Percentiles rank a stretch among this genome's conserved stretches.
These are phyloP conservation scores for Cassiopea andromeda DNA, from an alignment of 30 jellyfish, hydroid and myxozoan genomes.

Conservation along the genomic window DNA sequence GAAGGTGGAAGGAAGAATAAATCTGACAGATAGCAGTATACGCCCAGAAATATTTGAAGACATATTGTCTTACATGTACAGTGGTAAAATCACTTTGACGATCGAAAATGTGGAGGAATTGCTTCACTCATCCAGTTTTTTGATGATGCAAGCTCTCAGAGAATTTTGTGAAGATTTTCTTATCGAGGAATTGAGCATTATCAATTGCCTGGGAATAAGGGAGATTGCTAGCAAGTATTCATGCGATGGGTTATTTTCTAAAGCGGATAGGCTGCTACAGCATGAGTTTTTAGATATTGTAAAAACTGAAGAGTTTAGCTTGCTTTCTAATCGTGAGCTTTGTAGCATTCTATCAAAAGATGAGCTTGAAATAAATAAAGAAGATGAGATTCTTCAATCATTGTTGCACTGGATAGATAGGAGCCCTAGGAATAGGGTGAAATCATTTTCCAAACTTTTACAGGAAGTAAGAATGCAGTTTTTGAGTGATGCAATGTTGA, in stretches of 20 bases:
- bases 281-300: slow-evolving; percentile 53
- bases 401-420: slow-evolving; percentile 61
- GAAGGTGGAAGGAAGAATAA: slow-evolving; percentile 74
- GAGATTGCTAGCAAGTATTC: slow-evolving; percentile 72
- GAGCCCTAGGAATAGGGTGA: slow-evolving; percentile 20
- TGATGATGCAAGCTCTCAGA: slow-evolving; percentile 72
- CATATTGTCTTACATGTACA: slow-evolving; percentile 77
- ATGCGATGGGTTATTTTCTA: slow-evolving; percentile 44
- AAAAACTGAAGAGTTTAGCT: slow-evolving; percentile 63
- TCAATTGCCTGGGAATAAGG: slow-evolving; percentile 76
- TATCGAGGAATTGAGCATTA: slow-evolving; percentile 34
- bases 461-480: slow-evolving; percentile 72
- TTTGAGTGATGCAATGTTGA: slow-evolving; percentile 50
- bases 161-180: slow-evolving; percentile 75
- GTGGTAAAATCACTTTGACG: slow-evolving; percentile 68
- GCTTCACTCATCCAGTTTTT: slow-evolving; percentile 65
- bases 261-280: slow-evolving; percentile 63
- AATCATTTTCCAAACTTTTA: slow-evolving; percentile 36
- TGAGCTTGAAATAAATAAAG: slow-evolving; percentile 68
- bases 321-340: slow-evolving; percentile 35
- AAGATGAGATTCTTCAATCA: slow-evolving; percentile 74
- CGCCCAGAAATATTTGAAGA: slow-evolving; percentile 54
- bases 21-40: slow-evolving; percentile 65
- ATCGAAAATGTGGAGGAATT: slow-evolving; percentile 75
- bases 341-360: slow-evolving; percentile 68